phyloP scores from a whole-genome alignment of 2,797 vertebrate genomes.

The Mormyrus proboscirostris region DNA sequence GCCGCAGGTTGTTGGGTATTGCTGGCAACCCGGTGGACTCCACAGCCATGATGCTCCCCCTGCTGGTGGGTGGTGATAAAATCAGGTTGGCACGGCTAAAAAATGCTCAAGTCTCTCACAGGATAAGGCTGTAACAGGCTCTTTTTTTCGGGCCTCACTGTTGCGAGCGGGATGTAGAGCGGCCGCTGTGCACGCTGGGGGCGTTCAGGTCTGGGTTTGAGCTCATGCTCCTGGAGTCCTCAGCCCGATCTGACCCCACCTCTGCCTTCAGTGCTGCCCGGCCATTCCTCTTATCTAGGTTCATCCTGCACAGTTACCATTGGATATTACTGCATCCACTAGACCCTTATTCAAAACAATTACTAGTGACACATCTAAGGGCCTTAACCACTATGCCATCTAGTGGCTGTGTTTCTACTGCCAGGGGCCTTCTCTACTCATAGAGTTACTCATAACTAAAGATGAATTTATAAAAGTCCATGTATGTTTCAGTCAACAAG shows the following conservation, averaged over 20 bases:
- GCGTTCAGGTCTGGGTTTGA: slow-evolving; percentile 57
- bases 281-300: slow-evolving; percentile 45
- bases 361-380: background rate
- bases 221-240: slow-evolving; percentile 44
- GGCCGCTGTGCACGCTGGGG: slow-evolving; percentile 51
- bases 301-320: slow-evolving; percentile 36
- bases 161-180: slow-evolving; percentile 54
- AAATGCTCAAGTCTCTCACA: background rate
- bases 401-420: background rate
- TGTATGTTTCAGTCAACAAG: background rate
- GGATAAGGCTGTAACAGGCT: background rate
- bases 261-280: slow-evolving; percentile 57
- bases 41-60: slow-evolving; percentile 60
- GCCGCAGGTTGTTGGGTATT: slow-evolving; percentile 52
- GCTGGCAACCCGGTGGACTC: slow-evolving; percentile 56
- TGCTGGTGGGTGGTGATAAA: slow-evolving; percentile 44
- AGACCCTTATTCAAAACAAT: background rate
- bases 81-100: background rate
- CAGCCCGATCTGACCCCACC: slow-evolving; percentile 47
- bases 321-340: background rate
- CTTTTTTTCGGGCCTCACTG: slow-evolving; percentile 54
- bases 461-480: background rate
- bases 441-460: background rate
- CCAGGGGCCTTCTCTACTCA: background rate
- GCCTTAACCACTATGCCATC: background rate